These are phyloP conservation scores for Pocillopora damicornis DNA, from an alignment of 64 coral and sea anemone genomes.

Conservation along the genomic window DNA sequence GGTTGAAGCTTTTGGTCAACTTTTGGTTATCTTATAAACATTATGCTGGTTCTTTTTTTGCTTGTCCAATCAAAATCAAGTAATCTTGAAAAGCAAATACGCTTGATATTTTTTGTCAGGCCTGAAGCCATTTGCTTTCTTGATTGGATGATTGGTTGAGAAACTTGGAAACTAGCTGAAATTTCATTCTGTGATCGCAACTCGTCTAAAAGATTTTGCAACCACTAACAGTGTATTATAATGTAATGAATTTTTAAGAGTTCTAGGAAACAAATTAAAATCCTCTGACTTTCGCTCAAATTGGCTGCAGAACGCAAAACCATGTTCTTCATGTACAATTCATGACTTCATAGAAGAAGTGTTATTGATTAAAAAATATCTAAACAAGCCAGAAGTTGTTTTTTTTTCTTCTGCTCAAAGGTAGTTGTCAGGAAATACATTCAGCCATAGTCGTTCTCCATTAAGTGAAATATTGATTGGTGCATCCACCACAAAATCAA, in stretches of 20 bases:
- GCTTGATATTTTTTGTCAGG: neutral
- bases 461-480: too few species aligned
- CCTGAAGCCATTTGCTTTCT: neutral
- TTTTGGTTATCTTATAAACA: neutral
- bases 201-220: neutral
- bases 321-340: conserved; percentile 25
- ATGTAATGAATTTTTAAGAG: neutral
- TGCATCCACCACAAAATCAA: too few species aligned
- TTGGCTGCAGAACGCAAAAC: conserved; percentile 24
- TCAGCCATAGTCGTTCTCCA: too few species aligned
- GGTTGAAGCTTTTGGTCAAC: neutral
- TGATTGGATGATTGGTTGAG: neutral
- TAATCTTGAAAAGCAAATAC: neutral
- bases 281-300: neutral
- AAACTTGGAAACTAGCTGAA: neutral
- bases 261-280: neutral
- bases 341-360: conserved; percentile 10
- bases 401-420: neutral
- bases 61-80: neutral
- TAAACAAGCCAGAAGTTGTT: neutral
- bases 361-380: conserved; percentile 26
- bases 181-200: too few species aligned
- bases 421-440: too few species aligned
- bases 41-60: neutral
- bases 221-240: neutral